Evolutionary conservation across 2,113 vertebrate genomes (phyloP).

Genomic region (Microcebus murinus): DNA sequence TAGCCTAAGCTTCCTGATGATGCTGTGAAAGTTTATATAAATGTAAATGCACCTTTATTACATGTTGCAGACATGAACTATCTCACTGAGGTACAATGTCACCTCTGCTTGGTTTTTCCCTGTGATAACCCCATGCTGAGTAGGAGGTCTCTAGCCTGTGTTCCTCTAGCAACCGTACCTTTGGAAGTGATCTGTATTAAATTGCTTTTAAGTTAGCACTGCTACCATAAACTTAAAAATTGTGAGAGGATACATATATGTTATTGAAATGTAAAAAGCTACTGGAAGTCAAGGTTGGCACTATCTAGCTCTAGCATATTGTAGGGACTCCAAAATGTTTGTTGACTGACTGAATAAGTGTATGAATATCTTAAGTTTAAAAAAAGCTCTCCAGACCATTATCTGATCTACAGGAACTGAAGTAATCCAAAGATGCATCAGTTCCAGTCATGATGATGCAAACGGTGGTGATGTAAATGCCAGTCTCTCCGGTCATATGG

Average conservation of each 20-base stretch:
- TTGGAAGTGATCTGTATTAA: not conserved
- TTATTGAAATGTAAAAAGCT: not conserved
- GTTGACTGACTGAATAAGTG: not conserved
- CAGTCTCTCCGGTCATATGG: not conserved
- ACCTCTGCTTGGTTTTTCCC: not conserved
- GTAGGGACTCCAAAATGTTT: not conserved
- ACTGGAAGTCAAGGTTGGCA: not conserved
- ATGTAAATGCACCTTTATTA: not conserved
- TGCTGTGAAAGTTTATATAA: not conserved
- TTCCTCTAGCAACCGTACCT: not conserved
- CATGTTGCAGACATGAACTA: not conserved
- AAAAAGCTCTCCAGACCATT: not conserved
- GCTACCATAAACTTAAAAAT: not conserved
- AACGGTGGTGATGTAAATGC: not conserved
- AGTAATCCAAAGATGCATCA: not conserved
- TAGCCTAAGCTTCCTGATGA: not conserved
- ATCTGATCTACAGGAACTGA: not conserved
- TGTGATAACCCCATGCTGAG: not conserved
- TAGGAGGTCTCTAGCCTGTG: not conserved
- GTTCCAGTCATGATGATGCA: not conserved
- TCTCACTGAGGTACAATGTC: not conserved
- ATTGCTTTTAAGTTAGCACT: not conserved
- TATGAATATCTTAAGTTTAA: not conserved
- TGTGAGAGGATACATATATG: not conserved
- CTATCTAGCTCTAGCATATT: not conserved